Conservation (phyloP, 2,888 invertebrate genomes). For the Pyrrhosoma nymphula region DNA sequence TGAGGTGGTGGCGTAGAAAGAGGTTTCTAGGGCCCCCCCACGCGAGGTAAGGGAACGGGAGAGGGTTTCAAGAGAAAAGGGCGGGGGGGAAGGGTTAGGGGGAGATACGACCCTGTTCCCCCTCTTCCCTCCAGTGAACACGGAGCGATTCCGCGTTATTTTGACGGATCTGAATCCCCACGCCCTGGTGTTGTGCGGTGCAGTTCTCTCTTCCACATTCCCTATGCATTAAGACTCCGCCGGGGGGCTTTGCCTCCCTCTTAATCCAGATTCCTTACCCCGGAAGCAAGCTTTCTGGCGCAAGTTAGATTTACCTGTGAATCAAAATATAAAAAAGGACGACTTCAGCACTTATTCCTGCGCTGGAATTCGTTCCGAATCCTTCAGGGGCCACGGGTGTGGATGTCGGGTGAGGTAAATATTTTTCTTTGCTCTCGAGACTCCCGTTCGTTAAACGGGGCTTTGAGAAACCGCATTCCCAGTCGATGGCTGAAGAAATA, state of each 20-base stretch:
- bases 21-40: too few species aligned
- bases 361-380: conserved; percentile 1
- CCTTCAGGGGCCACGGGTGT: neutral
- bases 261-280: neutral
- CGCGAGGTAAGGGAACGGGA: too few species aligned
- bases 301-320: neutral
- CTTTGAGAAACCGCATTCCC: neutral
- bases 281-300: neutral
- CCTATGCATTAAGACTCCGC: conserved; percentile 24
- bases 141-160: conserved; percentile 21
- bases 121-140: neutral
- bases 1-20: too few species aligned
- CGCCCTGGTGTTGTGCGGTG: neutral
- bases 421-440: neutral
- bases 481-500: neutral
- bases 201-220: neutral
- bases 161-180: conserved; percentile 13
- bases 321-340: neutral
- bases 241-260: neutral
- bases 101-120: neutral
- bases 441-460: neutral
- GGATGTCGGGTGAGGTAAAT: neutral
- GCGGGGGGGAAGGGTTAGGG: neutral
- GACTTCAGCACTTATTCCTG: neutral
- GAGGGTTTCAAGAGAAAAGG: too few species aligned